Base-by-base conservation (phyloP, 2,797 vertebrate species). In the Cheirogaleus major region DNA sequence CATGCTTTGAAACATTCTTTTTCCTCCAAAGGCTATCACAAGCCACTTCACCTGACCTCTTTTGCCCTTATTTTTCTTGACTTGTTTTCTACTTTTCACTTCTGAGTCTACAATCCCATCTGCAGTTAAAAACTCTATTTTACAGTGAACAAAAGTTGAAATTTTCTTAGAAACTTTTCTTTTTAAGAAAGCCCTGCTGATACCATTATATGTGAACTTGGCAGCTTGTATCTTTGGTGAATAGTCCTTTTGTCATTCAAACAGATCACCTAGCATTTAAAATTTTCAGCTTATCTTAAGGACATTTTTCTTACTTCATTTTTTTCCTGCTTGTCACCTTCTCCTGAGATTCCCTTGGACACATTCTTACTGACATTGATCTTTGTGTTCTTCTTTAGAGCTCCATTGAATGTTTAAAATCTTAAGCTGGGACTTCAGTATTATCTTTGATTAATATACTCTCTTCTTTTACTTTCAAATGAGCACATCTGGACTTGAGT, bases 1-100 rank as follows among this genome's bases (percentile, higher is more conserved):
- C 23, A 20, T n/a, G n/a, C 52, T 96, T 97, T 67, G 87, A 45
- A n/a, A 55, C n/a, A 18, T 81, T 94, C 41, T 92, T 38, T 81
- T 89, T 84, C 59, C 63, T 81, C 82, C 65, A 89, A 52, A 23
- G 80, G 38, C 32, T 41, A 5, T 48, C 59, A 80, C 13, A 50
- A 76, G 13, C 55, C 57, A 50, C 30, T 83, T 93, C 55, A 63
- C 52, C 50, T 79, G 55, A 80, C 61, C 32, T 86, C 52, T 52
- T 93, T 30, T 89, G 15, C n/a, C 61, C 15, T 95, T 63, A 61
- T 48, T 93, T 95, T 93, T 86, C 78, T 90, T 20, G 59, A 45
- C 22, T 81, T 92, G 25, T 13, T 70, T 90, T 96, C 81, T 13
- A 35, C 43, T 67, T 95, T 84, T 79, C 10, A 75, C 27, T 75